A percentile compares a stretch with the other conserved stretches of the same genome.
Evolutionary conservation across 2,113 vertebrate genomes (phyloP).

Genomic region (Hippocampus mohnikei): DNA sequence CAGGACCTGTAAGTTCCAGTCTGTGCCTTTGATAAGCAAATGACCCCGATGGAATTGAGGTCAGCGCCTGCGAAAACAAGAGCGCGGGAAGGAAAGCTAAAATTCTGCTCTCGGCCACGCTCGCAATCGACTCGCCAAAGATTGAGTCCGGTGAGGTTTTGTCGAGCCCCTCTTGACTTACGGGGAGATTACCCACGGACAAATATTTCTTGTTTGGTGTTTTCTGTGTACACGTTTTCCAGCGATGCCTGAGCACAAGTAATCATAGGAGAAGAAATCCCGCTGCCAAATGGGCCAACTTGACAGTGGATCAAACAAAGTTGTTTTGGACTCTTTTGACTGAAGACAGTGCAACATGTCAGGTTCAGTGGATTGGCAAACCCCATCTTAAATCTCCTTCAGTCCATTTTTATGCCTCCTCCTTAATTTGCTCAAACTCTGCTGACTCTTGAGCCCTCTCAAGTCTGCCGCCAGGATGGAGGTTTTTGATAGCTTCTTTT

Average conservation of each 20-base stretch:
- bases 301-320: background rate
- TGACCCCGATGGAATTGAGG: slow-evolving; percentile 86
- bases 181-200: slow-evolving; percentile 37
- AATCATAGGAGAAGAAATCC: background rate
- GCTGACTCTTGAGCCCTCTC: slow-evolving; percentile 1
- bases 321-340: background rate
- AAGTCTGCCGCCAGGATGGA: slow-evolving; percentile 5
- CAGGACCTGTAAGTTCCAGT: slow-evolving; percentile 71
- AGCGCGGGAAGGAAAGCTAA: slow-evolving; percentile 72
- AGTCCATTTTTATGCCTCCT: background rate
- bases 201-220: slow-evolving; percentile 11
- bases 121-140: slow-evolving; percentile 64
- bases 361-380: slow-evolving; percentile 1
- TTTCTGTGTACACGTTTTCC: slow-evolving; percentile 25
- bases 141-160: slow-evolving; percentile 66
- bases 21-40: slow-evolving; percentile 83
- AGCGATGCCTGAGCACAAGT: background rate
- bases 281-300: background rate
- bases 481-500: slow-evolving; percentile 4
- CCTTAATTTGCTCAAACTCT: slow-evolving; percentile 2
- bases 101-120: slow-evolving; percentile 70
- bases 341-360: background rate
- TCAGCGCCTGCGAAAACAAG: slow-evolving; percentile 82
- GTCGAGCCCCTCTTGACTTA: slow-evolving; percentile 53
- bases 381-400: background rate